Base-by-base conservation (phyloP, 2,888 invertebrate species). In the Lycaena phlaeas region DNA sequence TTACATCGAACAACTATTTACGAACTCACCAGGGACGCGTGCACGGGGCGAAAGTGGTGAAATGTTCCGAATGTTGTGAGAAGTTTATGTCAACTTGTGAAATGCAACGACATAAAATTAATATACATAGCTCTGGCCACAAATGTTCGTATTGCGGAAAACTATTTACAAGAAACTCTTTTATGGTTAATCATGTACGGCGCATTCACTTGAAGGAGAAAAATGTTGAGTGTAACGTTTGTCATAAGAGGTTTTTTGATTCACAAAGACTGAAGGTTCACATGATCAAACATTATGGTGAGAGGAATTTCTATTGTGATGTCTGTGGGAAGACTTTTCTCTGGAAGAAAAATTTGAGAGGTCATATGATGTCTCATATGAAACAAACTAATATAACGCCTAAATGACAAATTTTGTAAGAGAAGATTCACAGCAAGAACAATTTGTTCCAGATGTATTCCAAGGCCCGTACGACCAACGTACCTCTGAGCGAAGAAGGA, bases 331-430 rank as follows among this genome's bases (percentile, higher is more conserved):
- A 86, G 50, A 86, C 81, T 57, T 85, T 88, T 46, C 67, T 86
- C 0, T 87, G 87, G 57, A 86, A 87, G 54, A 87, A 87, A 40
- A 87, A 88, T 48, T 61, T 89, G 17, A 79, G 78, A 18, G 84
- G 81, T 0, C 89, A 89, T 53, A 75, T 86, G 52, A 68, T 60
- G 2, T 66, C 68, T 1, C 74, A 74, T 45, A 55, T 56, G 18
- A 66, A 64, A 45, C 4, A 15, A 14, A 9, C 18, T 10, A 27
- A 26, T 27, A 11, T 15, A 27, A n/a, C 14, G 27, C 7, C 15
- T n/a, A 26, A 36, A 14, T 40, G 30, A n/a, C 38, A 38, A 10
- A 27, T 17, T 26, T 37, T 38, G 18, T 37, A 37, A 14, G 28
- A 26, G 56, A 56, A 57, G 52, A 58, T 57, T 61, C 60, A 72